phyloP scores from a whole-genome alignment of 2,113 vertebrate genomes.

The Neomonachus schauinslandi region DNA sequence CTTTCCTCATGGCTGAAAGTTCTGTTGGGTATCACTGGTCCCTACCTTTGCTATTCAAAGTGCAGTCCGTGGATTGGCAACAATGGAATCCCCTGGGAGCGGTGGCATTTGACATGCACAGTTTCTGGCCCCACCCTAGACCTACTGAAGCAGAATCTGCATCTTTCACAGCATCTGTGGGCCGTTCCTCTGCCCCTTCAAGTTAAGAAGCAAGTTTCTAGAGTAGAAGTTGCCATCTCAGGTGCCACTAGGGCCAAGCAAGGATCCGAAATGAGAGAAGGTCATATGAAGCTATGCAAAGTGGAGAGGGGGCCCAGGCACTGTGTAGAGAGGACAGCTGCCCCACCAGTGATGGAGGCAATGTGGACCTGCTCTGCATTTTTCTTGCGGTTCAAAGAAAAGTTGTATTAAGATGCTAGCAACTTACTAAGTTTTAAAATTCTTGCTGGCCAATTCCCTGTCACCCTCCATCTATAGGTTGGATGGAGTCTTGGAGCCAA shows the following conservation, averaged over 20 bases:
- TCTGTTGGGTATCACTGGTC: neutral
- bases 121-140: neutral
- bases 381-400: neutral
- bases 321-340: fast-evolving
- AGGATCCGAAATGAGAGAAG: neutral
- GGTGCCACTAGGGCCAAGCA: neutral
- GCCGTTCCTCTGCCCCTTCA: too few relatives aligned
- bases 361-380: fast-evolving
- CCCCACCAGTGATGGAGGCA: neutral
- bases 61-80: neutral
- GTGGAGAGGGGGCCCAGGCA: fast-evolving
- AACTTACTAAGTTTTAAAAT: neutral
- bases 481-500: neutral
- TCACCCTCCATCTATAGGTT: neutral
- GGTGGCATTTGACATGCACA: neutral
- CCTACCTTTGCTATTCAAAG: neutral
- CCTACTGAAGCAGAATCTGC: neutral
- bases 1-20: neutral
- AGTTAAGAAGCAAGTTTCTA: neutral
- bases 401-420: neutral
- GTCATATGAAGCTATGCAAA: fast-evolving
- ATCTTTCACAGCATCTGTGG: neutral
- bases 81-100: neutral
- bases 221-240: neutral
- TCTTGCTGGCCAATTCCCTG: neutral